Evolutionary conservation across 2,113 vertebrate species (phyloP).

Genomic region (Anas platyrhynchos): DNA sequence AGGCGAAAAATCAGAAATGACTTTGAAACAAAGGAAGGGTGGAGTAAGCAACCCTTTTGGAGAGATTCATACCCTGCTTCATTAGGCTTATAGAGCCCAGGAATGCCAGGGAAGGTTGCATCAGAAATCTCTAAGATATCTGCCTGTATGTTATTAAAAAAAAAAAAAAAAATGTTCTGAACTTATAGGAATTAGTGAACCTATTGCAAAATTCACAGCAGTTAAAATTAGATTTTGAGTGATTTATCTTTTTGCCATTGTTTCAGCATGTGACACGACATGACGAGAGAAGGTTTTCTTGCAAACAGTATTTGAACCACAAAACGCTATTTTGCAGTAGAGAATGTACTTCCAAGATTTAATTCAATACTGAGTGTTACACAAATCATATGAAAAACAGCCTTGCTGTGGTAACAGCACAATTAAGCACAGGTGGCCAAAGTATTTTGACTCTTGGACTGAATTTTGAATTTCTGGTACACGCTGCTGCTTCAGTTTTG

Average conservation of each 20-base stretch:
- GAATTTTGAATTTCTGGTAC: constrained; percentile 5
- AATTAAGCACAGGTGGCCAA: constrained; percentile 44
- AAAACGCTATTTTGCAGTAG: constrained; percentile 27
- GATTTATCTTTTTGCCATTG: constrained; percentile 27
- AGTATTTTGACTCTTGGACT: constrained; percentile 18
- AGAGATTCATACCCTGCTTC: not conserved
- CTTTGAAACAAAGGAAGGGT: constrained; percentile 60
- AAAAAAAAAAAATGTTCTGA: not conserved
- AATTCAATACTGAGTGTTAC: constrained; percentile 20
- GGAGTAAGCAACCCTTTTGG: constrained; percentile 9
- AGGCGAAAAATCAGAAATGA: constrained; percentile 1
- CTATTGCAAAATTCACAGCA: not conserved
- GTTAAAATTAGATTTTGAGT: constrained; percentile 6
- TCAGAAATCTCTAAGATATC: not conserved
- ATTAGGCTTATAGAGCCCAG: not conserved
- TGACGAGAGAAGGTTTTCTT: constrained; percentile 16
- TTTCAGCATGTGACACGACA: constrained; percentile 29
- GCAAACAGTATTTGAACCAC: constrained; percentile 30
- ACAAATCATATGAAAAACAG: constrained; percentile 20
- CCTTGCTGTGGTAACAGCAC: constrained; percentile 1
- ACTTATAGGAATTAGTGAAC: not conserved
- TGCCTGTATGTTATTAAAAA: not conserved
- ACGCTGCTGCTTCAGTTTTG: not conserved
- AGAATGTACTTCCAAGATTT: constrained; percentile 51
- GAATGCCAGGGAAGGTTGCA: not conserved